Evolutionary conservation across 2,888 invertebrate genomes (phyloP).

Genomic region (Sarcophaga rosellei): DNA sequence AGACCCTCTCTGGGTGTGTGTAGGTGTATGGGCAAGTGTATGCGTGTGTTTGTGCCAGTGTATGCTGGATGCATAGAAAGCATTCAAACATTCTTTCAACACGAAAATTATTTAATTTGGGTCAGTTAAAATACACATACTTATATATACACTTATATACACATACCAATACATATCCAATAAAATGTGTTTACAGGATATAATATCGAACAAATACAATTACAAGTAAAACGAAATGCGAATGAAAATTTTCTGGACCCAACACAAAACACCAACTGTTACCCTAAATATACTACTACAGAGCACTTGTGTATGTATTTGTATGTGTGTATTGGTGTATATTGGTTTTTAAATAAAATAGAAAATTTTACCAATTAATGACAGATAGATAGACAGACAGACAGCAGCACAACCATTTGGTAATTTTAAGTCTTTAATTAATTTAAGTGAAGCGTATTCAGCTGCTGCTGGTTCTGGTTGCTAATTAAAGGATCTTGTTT

Average conservation of each 20-base stretch:
- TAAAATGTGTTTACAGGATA: not conserved
- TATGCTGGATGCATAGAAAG: slow-evolving; percentile 4
- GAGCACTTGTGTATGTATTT: not conserved
- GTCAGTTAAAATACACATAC: slow-evolving; percentile 13
- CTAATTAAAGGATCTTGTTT: not conserved
- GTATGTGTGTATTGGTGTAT: not conserved
- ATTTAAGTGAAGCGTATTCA: not conserved
- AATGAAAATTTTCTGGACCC: not conserved
- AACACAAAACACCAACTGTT: not conserved
- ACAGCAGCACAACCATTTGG: not conserved
- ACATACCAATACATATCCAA: not conserved
- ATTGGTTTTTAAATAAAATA: not conserved
- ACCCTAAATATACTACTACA: not conserved
- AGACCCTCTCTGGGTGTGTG: no score
- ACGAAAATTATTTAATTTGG: slow-evolving; percentile 34
- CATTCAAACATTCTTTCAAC: slow-evolving; percentile 3
- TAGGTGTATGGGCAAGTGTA: not conserved
- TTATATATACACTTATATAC: not conserved
- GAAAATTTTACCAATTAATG: not conserved
- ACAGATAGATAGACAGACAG: not conserved
- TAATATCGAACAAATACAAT: not conserved
- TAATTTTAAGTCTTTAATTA: not conserved
- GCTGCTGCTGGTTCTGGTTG: not conserved
- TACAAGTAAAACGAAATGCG: not conserved
- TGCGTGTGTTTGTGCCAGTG: not conserved